Base-by-base conservation (phyloP, 2,113 vertebrate species). In the Gobio gobio region DNA sequence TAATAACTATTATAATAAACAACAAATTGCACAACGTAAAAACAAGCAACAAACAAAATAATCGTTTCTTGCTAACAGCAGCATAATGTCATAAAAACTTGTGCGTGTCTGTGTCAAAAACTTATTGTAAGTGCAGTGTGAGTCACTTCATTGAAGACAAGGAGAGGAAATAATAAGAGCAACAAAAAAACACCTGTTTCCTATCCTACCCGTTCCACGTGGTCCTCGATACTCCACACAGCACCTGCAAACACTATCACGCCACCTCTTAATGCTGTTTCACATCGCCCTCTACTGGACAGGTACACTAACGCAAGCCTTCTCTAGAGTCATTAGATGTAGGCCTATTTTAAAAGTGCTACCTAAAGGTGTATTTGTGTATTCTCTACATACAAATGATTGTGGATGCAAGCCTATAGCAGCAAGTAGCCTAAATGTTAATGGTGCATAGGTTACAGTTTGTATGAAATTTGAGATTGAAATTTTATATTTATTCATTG, bases 211-310 rank as follows among this genome's bases (percentile, higher is more conserved):
- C 20, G 16, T 68, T 64, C 63, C 78, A 51, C 61, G 22, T 24
- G 20, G 5, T 61, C 22, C 22, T 45, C 13, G 13, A 59, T 8
- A 40, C 58, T 64, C 24, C 16, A 29, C 45, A 36, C 47, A 14
- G 13, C 24, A 76, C 73, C 26, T 33, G 49, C 36, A 45, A 22
- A 6, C 18, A 5, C 18, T 0, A 16, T 59, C 20, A 9, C 1
- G 64, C 29, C 22, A 24, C 9, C 24, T 4, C 33, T 49, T 80
- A 33, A 10, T 9, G 22, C 82, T 83, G 68, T 66, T 47, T n/a
- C 10, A 76, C 79, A 86, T 82, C 70, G 84, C 82, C 87, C 81
- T 77, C 87, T 88, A 54, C 81, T 88, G 87, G 63, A 80, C 29
- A 54, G 58, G 59, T 26, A 59, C 58, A 33, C 24, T 20, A 2